Conservation (phyloP, 2,113 vertebrate genomes). For the Sorex araneus region DNA sequence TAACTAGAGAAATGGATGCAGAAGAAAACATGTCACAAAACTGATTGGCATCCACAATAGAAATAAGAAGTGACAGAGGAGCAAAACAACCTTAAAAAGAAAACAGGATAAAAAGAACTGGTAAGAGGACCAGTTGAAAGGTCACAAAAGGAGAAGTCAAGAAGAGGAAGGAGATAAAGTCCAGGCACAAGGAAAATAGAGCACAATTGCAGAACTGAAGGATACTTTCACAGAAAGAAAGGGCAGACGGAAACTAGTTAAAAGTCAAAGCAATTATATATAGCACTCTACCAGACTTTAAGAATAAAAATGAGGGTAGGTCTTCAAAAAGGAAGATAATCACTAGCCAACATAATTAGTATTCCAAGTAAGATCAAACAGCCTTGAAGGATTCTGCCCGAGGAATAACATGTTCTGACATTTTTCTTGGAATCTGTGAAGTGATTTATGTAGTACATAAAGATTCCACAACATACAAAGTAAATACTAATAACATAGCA, state of each 20-base stretch:
- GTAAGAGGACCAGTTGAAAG: not conserved
- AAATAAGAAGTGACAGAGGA: not conserved
- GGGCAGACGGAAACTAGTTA: not conserved
- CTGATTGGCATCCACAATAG: not conserved
- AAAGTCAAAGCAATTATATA: not conserved
- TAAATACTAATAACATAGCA: not conserved
- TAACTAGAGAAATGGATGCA: not conserved
- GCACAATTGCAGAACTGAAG: not conserved
- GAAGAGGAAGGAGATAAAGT: not conserved
- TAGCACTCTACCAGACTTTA: not conserved
- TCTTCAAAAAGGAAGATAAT: not conserved
- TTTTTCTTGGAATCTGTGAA: not conserved
- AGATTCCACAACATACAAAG: not conserved
- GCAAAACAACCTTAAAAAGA: not conserved
- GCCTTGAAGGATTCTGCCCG: not conserved
- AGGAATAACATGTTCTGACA: not conserved
- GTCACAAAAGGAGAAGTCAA: constrained; percentile 15
- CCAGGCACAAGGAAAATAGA: constrained; percentile 2
- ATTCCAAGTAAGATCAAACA: not conserved
- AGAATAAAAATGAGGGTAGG: constrained; percentile 18
- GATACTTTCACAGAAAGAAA: constrained; percentile 1
- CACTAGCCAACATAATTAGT: not conserved
- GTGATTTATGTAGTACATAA: not conserved
- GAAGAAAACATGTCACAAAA: constrained; percentile 33
- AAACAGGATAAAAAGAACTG: constrained; percentile 36